Evolutionary conservation across 2,797 vertebrate species (phyloP).

Genomic region (Lepus oiostolus): DNA sequence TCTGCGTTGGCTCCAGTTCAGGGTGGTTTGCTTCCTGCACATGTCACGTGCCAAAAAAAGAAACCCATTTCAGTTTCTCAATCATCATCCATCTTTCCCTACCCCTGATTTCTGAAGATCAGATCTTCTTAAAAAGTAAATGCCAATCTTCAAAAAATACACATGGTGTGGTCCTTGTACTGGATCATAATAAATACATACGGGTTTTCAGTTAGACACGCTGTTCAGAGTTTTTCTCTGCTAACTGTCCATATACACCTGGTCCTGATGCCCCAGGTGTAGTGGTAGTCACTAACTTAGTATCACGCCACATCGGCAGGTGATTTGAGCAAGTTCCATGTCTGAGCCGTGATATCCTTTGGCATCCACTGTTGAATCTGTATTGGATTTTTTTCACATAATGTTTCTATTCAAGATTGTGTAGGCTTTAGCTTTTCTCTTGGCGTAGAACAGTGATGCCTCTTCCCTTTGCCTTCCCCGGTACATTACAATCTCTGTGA

Average conservation of each 20-base stretch:
- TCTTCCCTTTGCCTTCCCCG: slow-evolving; percentile 16
- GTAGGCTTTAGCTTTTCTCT: background rate
- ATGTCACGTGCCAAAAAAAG: background rate
- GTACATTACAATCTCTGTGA: background rate
- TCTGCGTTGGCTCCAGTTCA: background rate
- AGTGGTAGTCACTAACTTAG: background rate
- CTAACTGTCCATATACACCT: background rate
- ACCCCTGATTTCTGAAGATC: background rate
- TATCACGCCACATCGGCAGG: background rate
- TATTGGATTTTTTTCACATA: background rate
- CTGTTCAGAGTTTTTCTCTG: background rate
- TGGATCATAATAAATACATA: background rate
- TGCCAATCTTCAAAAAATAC: slow-evolving; percentile 15
- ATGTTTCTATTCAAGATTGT: background rate
- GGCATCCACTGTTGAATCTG: background rate
- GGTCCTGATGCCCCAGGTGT: background rate
- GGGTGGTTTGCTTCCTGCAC: background rate
- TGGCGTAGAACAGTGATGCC: background rate
- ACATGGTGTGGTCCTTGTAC: background rate
- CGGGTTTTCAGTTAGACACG: slow-evolving; percentile 15
- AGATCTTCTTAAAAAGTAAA: slow-evolving; percentile 36
- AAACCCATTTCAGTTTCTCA: background rate
- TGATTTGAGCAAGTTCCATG: background rate
- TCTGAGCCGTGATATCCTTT: slow-evolving; percentile 6
- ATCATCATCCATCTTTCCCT: background rate